Percentiles rank a stretch among this genome's conserved stretches.
phyloP scores from a whole-genome alignment of 2,113 vertebrate species.

The Motacilla tschutschensis region DNA sequence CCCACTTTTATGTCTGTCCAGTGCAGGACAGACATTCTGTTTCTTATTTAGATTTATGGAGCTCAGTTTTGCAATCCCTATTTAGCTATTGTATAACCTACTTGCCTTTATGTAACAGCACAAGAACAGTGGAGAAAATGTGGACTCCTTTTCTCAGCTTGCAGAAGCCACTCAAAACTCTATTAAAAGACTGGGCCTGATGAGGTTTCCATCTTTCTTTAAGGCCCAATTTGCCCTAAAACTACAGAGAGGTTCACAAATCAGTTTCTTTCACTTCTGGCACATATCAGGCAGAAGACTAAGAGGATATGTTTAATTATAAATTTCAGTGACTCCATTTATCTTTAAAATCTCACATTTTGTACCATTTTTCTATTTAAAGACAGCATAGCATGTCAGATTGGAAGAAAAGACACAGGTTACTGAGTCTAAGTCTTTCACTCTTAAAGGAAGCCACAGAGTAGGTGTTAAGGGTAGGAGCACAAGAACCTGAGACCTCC shows the following conservation, averaged over 20 bases:
- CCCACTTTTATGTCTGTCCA: background rate
- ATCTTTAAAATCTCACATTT: background rate
- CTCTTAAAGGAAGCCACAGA: background rate
- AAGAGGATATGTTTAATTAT: background rate
- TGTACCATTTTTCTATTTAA: background rate
- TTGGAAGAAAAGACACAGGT: background rate
- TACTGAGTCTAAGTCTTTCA: background rate
- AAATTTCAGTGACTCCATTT: background rate
- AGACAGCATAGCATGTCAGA: background rate
- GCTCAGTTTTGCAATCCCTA: background rate
- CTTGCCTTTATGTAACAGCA: background rate
- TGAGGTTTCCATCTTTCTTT: background rate
- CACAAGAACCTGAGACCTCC: background rate
- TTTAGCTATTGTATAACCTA: constrained; percentile 20
- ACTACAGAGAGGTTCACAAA: background rate
- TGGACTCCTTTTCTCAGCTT: background rate
- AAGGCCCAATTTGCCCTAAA: background rate
- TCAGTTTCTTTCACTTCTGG: background rate
- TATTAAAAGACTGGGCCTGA: background rate
- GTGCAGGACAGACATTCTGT: background rate
- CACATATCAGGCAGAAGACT: background rate
- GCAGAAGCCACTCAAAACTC: background rate
- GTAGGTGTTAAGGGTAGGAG: background rate
- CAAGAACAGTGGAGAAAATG: background rate
- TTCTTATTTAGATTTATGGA: constrained; percentile 33